Base-by-base conservation (phyloP, 2,113 vertebrate genomes). In the Oreochromis tanganicae region DNA sequence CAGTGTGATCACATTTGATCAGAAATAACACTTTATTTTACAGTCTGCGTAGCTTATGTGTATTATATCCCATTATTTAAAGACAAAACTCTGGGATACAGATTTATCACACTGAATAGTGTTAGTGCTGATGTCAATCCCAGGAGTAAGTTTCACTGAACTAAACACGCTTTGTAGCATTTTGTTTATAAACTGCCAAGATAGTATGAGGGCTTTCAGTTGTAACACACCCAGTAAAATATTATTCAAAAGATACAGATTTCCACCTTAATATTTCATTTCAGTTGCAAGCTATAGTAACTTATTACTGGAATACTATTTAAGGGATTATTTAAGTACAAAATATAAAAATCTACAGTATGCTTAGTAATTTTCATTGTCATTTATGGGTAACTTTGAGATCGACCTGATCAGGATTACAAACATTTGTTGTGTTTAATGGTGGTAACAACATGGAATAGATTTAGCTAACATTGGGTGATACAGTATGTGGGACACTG, bases 21-120 rank as follows among this genome's bases (percentile, higher is more conserved):
- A 85, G 83, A 94, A 85, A 88, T 89, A 87, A 93, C 88, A 94
- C 92, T 92, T 93, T 94, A 93, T 92, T 92, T 86, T 94, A 95
- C 93, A 94, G 91, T 89, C 92, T 86, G 80, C 9, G 68, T 85
- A 87, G 86, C 81, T 93, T 81, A 85, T 88, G 29, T 89, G 84
- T 32, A 86, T 57, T 21, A 36, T 17, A 21, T 81, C 55, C 82
- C 88, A 81, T 82, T 50, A 86, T 24, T 90, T 81, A 84, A 43
- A 82, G 48, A 55, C n/a, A 21, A 24, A 50, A 80, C 2, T 71
- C 59, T 17, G 43, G 50, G 81, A 84, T 68, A 50, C 66, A 68
- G 81, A 85, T 63, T 38, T 75, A 89, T 85, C 57, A 13, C 91
- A 92, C 87, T 9, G 14, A 80, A 34, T 29, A 43, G 29, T 21